Evolutionary conservation across 2,888 invertebrate genomes (phyloP).

Genomic region (Scaptomyza flava): DNA sequence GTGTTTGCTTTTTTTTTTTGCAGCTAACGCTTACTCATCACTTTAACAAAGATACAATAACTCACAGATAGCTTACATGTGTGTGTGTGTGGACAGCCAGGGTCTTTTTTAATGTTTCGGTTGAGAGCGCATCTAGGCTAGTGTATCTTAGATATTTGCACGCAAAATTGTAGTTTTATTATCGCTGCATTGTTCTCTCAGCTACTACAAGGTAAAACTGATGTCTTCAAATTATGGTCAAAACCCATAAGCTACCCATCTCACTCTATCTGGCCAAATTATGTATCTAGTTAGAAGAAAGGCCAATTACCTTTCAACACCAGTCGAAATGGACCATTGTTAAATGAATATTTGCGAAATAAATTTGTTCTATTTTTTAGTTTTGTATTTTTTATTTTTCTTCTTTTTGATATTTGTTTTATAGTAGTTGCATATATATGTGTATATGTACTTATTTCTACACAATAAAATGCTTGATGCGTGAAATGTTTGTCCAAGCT

Average conservation of each 20-base stretch:
- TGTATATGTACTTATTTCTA: constrained; percentile 41
- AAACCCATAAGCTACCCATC: constrained; percentile 13
- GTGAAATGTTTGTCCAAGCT: constrained; percentile 83
- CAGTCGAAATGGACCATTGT: constrained; percentile 47
- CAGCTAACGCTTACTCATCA: constrained; percentile 71
- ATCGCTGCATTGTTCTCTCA: constrained; percentile 52
- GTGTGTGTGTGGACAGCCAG: constrained; percentile 68
- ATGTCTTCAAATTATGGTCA: constrained; percentile 59
- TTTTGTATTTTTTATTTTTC: constrained; percentile 6
- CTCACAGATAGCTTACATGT: constrained; percentile 49
- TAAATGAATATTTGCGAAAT: constrained; percentile 36
- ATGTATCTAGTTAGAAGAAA: constrained; percentile 1
- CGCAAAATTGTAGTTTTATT: constrained; percentile 80
- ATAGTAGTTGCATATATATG: constrained; percentile 8
- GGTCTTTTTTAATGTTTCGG: constrained; percentile 82
- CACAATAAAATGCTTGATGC: constrained; percentile 82
- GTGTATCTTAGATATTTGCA: constrained; percentile 84
- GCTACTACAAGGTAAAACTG: constrained; percentile 58
- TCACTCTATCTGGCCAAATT: constrained; percentile 1
- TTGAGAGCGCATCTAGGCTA: constrained; percentile 83
- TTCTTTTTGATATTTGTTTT: constrained; percentile 38
- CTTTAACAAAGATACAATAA: constrained; percentile 64
- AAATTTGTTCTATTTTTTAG: constrained; percentile 52
- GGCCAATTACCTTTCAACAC: constrained; percentile 37
- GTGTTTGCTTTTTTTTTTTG: constrained; percentile 26